Evolutionary conservation across 2,113 vertebrate genomes (phyloP).

Genomic region (Ahaetulla prasina): DNA sequence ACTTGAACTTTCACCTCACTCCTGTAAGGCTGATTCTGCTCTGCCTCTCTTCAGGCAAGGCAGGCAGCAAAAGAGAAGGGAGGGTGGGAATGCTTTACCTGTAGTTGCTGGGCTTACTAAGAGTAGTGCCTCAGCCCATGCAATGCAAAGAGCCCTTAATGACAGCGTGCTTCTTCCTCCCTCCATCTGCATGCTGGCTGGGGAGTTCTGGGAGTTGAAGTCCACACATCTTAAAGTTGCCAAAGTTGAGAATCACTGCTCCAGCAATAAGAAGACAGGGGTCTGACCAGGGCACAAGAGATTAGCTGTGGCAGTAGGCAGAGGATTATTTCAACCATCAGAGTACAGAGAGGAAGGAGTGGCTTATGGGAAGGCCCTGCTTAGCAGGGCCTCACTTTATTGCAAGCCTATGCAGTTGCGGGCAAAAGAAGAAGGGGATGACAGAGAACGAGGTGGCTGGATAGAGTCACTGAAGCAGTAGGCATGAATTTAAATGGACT

Average conservation of each 20-base stretch:
- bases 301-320: background rate
- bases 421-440: no score
- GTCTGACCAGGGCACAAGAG: background rate
- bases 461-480: no score
- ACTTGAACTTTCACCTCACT: background rate
- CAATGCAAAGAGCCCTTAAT: background rate
- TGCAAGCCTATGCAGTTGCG: background rate
- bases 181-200: background rate
- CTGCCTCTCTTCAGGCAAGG: background rate
- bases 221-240: background rate
- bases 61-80: background rate
- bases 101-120: background rate
- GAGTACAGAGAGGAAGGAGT: background rate
- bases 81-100: background rate
- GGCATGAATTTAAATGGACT: no score
- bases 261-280: background rate
- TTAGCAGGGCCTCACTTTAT: background rate
- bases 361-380: background rate
- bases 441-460: no score
- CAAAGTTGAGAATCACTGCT: background rate
- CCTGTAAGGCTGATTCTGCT: background rate
- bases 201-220: background rate
- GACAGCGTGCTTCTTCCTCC: background rate
- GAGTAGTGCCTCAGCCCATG: background rate
- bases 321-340: background rate